Base-by-base conservation (phyloP, 35 echinoderm and acorn worm species). In the Stichopus chloronotus region DNA sequence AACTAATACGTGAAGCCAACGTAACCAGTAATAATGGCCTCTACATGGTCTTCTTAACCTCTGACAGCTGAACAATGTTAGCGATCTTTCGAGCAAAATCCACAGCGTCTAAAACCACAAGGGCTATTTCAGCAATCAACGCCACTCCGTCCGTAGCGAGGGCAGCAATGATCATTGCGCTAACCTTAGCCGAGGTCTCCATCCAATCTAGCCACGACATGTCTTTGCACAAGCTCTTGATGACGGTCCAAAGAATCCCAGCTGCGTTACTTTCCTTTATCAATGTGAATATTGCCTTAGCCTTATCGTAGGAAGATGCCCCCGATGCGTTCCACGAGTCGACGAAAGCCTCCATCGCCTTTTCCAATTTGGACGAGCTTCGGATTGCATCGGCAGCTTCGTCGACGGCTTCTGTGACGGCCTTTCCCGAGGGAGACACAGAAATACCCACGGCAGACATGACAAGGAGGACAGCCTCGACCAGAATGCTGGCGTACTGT, bases 141-240 rank as follows among this genome's bases (percentile, higher is more conserved):
- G 92, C 92, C n/a, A 54, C 63, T 9, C 92, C 92, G 17, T 88
- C 92, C 21, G 92, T 58, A 9, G 72, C 83, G 1, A 94, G 85
- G 22, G 68, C 55, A 76, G 92, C 92, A 17, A 94, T 79, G 9
- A 94, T 16, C 84, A 88, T 88, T 7, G 84, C 92, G 57, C 69
- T 21, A 79, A 88, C 92, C 80, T 88, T 94, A 60, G 72, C 92
- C 14, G 72, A 25, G 17, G 92, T 88, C 58, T 79, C 72, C 17
- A 61, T 7, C 92, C 92, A 94, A 78, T 94, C 92, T n/a, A 60
- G 88, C 85, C 92, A 94, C 3, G 17, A 20, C 92, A 94, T 94
- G n/a, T 79, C 14, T 9, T 55, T 76, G 69, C 83, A 88, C 8
- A 88, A 55, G 57, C 69, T 88, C 14, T 74, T 87, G 55, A 93